These are phyloP conservation scores for Leptopilina drosophilae DNA, from an alignment of 2,888 invertebrate species.

Conservation along the genomic window DNA sequence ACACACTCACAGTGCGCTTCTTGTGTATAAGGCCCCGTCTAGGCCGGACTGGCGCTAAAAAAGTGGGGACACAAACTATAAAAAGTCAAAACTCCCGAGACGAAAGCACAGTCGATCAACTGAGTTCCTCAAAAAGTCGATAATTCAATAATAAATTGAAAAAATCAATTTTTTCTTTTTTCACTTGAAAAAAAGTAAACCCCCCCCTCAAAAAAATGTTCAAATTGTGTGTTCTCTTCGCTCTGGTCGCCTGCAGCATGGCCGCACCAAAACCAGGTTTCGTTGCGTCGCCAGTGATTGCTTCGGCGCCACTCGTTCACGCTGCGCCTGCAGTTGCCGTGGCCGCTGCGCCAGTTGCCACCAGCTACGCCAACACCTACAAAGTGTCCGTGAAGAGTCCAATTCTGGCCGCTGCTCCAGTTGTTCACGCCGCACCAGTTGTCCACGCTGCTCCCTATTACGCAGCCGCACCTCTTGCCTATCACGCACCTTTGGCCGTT, in stretches of 20 bases:
- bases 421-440: conserved; percentile 71
- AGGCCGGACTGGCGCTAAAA: conserved; percentile 37
- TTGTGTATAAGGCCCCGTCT: neutral
- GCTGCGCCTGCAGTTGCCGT: conserved; percentile 73
- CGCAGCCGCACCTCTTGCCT: conserved; percentile 68
- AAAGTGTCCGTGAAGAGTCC: conserved; percentile 77
- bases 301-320: conserved; percentile 49
- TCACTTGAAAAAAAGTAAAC: neutral
- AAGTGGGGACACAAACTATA: conserved; percentile 57
- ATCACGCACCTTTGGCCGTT: conserved; percentile 67
- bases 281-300: conserved; percentile 68
- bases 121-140: conserved; percentile 36
- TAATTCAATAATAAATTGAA: neutral
- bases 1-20: too few relatives aligned
- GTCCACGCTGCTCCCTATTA: conserved; percentile 64
- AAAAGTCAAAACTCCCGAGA: conserved; percentile 53
- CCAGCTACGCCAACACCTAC: conserved; percentile 83
- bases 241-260: conserved; percentile 73
- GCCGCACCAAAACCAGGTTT: conserved; percentile 74
- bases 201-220: conserved; percentile 60
- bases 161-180: neutral
- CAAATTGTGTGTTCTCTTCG: conserved; percentile 67
- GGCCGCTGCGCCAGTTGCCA: conserved; percentile 80
- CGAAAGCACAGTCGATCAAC: conserved; percentile 58
- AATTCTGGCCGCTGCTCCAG: conserved; percentile 67